Conservation (phyloP, 2,888 invertebrate species). For the Syritta pipiens region DNA sequence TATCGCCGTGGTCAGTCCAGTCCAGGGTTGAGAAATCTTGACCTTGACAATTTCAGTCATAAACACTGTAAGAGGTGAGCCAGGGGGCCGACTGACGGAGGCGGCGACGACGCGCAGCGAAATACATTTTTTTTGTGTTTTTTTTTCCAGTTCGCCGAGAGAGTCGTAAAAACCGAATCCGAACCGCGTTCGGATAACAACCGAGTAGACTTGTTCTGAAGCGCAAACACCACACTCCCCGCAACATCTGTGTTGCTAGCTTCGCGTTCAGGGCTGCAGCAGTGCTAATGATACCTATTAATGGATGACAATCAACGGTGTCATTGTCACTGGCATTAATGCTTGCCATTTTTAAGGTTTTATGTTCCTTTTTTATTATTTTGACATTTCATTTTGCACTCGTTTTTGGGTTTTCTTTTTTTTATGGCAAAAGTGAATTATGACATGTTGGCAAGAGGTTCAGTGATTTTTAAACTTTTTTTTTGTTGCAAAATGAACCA, state of each 20-base stretch:
- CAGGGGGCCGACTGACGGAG: too few relatives aligned
- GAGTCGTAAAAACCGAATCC: constrained; percentile 19
- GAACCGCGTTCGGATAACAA: constrained; percentile 16
- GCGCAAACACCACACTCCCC: constrained; percentile 6
- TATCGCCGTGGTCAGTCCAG: constrained; percentile 18
- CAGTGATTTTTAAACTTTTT: constrained; percentile 10
- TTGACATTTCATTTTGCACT: constrained; percentile 27
- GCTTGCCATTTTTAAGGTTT: constrained; percentile 41
- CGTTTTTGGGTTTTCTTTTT: background rate
- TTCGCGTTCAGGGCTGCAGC: background rate
- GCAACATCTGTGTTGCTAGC: background rate
- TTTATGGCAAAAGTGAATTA: constrained; percentile 44
- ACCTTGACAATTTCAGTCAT: constrained; percentile 64
- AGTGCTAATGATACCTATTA: constrained; percentile 41
- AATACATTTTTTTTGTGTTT: background rate
- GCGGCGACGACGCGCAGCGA: constrained; percentile 10
- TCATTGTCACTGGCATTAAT: constrained; percentile 50
- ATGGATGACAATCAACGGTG: constrained; percentile 56
- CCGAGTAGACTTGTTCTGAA: constrained; percentile 22
- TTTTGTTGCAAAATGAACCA: background rate
- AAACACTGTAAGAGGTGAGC: constrained; percentile 25
- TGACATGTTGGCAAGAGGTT: constrained; percentile 41
- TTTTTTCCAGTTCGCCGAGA: constrained; percentile 29
- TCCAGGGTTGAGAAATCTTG: constrained; percentile 55
- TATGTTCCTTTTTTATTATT: constrained; percentile 1